Base-by-base conservation (phyloP, 1,140 invertebrate genomes). In the Epicauta chinensis region DNA sequence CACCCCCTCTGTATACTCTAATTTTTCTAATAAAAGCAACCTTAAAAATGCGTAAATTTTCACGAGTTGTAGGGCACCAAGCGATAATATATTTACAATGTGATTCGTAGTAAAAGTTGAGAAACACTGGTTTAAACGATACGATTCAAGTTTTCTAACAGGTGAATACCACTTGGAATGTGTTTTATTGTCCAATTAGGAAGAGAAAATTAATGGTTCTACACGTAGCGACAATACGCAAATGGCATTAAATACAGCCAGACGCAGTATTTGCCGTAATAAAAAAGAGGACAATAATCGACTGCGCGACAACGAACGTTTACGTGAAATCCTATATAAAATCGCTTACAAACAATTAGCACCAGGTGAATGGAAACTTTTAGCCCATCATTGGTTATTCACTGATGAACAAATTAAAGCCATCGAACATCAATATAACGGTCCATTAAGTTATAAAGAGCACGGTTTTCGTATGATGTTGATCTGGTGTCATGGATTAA, bases 401-500 rank as follows among this genome's bases (percentile, higher is more conserved):
- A 84, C 82, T 0, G 75, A 81, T 36, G 83, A 86, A 35, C 84
- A 87, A 62, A 82, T 87, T 32, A 75, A 75, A 56, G 82, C 84
- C 10, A 86, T 88, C 53, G 83, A 87, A 67, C 83, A 87, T 65
- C 83, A 88, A 62, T 86, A 86, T 58, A 84, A 81, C 51, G 83
- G 83, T 85, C 73, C 80, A 13, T 75, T 77, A n/a, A 86, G 84
- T 65, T 84, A 84, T 67, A 86, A 86, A 64, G 83, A 87, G 63
- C 85, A 87, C 59, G 81, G 83, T 32, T 86, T 78, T 61, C 71
- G 84, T 34, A 77, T 87, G 75, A 67, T 86, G 61, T 67, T 83
- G 44, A 86, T 87, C 46, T 87, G 85, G 85, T 68, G 79, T 10
- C 80, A 83, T 36, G 81, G 82, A 51, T 62, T 87, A 3, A 71